Conservation (phyloP, 2,113 vertebrate genomes). For the Cranoglanis bouderius region DNA sequence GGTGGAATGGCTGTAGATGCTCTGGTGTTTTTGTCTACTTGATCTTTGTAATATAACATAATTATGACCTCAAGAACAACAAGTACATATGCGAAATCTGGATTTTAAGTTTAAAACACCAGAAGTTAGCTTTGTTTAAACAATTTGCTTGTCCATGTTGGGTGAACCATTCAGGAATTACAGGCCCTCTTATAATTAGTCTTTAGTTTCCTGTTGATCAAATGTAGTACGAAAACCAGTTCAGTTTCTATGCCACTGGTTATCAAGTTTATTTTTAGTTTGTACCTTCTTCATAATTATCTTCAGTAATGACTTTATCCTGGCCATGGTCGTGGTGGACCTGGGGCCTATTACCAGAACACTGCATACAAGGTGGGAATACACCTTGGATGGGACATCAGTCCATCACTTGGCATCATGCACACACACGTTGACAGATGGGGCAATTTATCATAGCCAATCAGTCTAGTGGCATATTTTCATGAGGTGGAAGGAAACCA, state of each 20-base stretch:
- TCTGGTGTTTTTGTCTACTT: not conserved
- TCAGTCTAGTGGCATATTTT: no score
- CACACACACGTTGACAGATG: not conserved
- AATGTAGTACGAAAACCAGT: not conserved
- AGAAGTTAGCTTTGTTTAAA: not conserved
- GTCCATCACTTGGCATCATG: not conserved
- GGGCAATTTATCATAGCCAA: no score
- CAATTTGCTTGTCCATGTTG: not conserved
- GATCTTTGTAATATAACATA: not conserved
- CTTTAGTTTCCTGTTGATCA: not conserved
- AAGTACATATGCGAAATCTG: not conserved
- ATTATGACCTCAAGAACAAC: not conserved
- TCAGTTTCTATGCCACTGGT: not conserved
- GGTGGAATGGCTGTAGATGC: not conserved
- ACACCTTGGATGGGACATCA: not conserved
- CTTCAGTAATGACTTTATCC: not conserved
- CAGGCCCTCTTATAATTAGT: not conserved
- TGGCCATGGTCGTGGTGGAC: not conserved
- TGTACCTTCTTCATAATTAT: not conserved
- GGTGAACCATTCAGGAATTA: not conserved
- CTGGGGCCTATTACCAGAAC: no score
- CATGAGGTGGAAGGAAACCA: no score
- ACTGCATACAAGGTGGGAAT: not conserved
- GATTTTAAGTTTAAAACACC: not conserved
- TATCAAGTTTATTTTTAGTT: not conserved